A percentile compares a stretch with the other conserved stretches of the same genome.
Conservation (phyloP, 37 sponge, comb jelly and placozoan species). For the Ephydatia muelleri region DNA sequence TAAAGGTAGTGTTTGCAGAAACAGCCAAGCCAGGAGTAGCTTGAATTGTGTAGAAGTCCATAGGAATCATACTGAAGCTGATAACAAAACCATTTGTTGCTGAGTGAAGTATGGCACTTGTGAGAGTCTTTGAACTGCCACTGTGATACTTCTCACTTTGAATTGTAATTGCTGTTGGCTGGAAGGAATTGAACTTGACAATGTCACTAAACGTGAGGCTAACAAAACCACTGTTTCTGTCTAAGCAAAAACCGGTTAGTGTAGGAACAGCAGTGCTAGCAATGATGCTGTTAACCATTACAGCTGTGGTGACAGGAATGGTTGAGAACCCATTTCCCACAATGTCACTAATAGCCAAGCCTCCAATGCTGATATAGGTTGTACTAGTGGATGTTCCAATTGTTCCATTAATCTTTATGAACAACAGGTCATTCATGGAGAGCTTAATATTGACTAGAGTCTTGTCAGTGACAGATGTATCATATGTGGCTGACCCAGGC, state of each 20-base stretch:
- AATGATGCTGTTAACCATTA: neutral
- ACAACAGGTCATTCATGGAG: slow-evolving; percentile 42
- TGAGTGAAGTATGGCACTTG: neutral
- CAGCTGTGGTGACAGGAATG: slow-evolving; percentile 31
- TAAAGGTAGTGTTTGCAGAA: slow-evolving; percentile 53
- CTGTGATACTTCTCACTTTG: slow-evolving; percentile 41
- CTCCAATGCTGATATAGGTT: slow-evolving; percentile 52
- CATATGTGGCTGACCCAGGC: slow-evolving; percentile 34
- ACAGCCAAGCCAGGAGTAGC: slow-evolving; percentile 62
- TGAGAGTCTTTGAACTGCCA: slow-evolving; percentile 39
- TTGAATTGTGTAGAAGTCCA: slow-evolving; percentile 55
- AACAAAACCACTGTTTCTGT: slow-evolving; percentile 66
- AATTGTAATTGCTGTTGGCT: slow-evolving; percentile 54
- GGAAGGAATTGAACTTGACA: slow-evolving; percentile 36
- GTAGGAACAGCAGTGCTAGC: neutral
- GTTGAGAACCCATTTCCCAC: slow-evolving; percentile 53
- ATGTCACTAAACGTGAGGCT: slow-evolving; percentile 81
- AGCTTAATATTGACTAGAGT: slow-evolving; percentile 56
- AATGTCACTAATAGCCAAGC: slow-evolving; percentile 53
- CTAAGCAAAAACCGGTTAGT: slow-evolving; percentile 61
- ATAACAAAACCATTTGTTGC: slow-evolving; percentile 56
- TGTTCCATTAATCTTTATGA: slow-evolving; percentile 50
- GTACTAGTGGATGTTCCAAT: slow-evolving; percentile 29
- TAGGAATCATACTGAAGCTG: slow-evolving; percentile 45
- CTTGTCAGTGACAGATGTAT: slow-evolving; percentile 9